These are phyloP conservation scores for Metaphire vulgaris DNA, from an alignment of 1,140 invertebrate genomes.

Conservation along the genomic window DNA sequence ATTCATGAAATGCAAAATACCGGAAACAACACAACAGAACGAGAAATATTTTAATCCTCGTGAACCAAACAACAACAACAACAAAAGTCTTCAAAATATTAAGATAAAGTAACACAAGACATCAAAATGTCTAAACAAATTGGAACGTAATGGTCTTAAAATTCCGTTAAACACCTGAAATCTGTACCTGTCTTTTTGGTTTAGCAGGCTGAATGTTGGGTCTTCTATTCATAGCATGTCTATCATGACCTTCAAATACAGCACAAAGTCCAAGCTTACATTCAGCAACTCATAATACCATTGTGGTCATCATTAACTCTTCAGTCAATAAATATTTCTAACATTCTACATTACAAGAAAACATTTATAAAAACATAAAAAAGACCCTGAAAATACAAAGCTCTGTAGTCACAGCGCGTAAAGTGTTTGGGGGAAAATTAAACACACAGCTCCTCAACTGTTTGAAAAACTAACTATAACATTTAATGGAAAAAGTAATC, in stretches of 20 bases:
- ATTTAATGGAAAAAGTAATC: too few relatives aligned
- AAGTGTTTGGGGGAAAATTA: too few relatives aligned
- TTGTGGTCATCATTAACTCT: too few relatives aligned
- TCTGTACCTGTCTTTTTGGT: neutral
- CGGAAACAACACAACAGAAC: neutral
- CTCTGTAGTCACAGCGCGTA: too few relatives aligned
- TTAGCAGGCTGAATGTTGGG: neutral
- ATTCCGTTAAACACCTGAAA: neutral
- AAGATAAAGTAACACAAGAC: neutral
- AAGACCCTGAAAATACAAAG: too few relatives aligned
- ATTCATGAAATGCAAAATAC: neutral
- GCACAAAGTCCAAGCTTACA: too few relatives aligned
- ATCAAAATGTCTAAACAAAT: neutral
- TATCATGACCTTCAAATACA: neutral
- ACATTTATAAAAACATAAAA: too few relatives aligned
- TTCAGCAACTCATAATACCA: too few relatives aligned
- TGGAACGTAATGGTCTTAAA: neutral
- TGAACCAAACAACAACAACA: neutral
- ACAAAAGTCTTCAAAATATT: neutral
- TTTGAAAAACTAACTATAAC: too few relatives aligned
- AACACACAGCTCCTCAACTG: too few relatives aligned
- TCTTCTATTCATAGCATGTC: neutral
- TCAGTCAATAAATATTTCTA: too few relatives aligned
- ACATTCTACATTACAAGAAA: too few relatives aligned
- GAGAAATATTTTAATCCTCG: neutral